Evolutionary conservation across 2,797 vertebrate genomes (phyloP).

Genomic region (Spizella passerina): DNA sequence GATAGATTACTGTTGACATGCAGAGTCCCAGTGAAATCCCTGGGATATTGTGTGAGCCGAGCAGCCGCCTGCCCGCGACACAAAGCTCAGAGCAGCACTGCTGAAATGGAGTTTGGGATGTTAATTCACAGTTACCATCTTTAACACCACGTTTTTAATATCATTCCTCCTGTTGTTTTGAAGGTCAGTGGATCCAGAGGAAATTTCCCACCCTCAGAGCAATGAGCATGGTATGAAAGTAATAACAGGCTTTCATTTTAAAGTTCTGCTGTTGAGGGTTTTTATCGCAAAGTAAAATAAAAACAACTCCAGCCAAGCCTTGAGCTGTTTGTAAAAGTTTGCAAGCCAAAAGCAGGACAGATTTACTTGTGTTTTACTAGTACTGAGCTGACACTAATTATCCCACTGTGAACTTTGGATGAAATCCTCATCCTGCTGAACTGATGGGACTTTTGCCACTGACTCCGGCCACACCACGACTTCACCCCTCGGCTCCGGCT

Average conservation of each 20-base stretch:
- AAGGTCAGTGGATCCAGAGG: slow-evolving; percentile 8
- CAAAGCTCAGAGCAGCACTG: background rate
- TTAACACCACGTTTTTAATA: background rate
- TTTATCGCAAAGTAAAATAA: background rate
- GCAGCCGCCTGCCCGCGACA: background rate
- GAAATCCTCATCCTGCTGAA: background rate
- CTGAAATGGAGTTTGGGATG: background rate
- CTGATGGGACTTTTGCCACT: slow-evolving; percentile 30
- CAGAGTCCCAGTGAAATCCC: slow-evolving; percentile 43
- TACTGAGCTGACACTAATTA: slow-evolving; percentile 6
- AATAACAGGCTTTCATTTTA: background rate
- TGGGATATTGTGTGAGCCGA: slow-evolving; percentile 31
- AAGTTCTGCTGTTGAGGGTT: background rate
- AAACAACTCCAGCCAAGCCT: background rate
- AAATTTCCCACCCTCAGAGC: background rate
- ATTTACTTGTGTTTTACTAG: background rate
- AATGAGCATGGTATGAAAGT: background rate
- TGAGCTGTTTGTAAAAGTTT: background rate
- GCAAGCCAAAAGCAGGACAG: background rate
- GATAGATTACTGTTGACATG: slow-evolving; percentile 58
- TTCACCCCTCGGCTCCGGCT: background rate
- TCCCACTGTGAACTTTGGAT: background rate
- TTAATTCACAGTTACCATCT: slow-evolving; percentile 9
- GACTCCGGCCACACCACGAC: background rate
- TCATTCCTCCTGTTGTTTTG: background rate